Evolutionary conservation across 2,113 vertebrate species (phyloP).

Genomic region (Salvelinus sp.): DNA sequence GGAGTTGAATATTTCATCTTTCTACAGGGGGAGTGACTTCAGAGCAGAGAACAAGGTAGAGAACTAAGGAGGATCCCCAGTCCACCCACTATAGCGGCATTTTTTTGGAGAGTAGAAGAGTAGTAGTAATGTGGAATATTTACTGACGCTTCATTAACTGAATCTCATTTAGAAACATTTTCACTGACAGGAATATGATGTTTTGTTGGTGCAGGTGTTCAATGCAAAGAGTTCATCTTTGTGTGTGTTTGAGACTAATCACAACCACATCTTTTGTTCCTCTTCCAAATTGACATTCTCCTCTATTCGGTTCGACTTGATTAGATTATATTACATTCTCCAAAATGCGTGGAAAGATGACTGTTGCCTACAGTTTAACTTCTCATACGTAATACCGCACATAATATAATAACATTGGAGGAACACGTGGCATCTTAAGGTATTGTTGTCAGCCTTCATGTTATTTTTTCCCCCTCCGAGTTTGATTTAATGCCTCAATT

Average conservation of each 20-base stretch:
- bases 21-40: constrained; percentile 7
- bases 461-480: constrained; percentile 27
- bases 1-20: constrained; percentile 35
- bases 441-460: constrained; percentile 11
- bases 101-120: background rate
- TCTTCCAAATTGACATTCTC: background rate
- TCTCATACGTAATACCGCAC: too few species aligned
- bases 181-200: background rate
- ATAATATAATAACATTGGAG: too few species aligned
- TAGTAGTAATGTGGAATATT: background rate
- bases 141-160: background rate
- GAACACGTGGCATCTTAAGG: background rate
- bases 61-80: background rate
- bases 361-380: too few species aligned
- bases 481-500: constrained; percentile 57
- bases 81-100: background rate
- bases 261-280: background rate
- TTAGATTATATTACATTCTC: too few species aligned
- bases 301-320: too few species aligned
- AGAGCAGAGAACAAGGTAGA: background rate
- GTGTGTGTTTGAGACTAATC: background rate
- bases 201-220: background rate
- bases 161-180: background rate
- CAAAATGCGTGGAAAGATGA: too few species aligned
- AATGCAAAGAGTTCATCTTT: background rate